A percentile compares a stretch with the other conserved stretches of the same genome.
Evolutionary conservation across 1,140 invertebrate genomes (phyloP).

Genomic region (Pogonomyrmex barbatus): DNA sequence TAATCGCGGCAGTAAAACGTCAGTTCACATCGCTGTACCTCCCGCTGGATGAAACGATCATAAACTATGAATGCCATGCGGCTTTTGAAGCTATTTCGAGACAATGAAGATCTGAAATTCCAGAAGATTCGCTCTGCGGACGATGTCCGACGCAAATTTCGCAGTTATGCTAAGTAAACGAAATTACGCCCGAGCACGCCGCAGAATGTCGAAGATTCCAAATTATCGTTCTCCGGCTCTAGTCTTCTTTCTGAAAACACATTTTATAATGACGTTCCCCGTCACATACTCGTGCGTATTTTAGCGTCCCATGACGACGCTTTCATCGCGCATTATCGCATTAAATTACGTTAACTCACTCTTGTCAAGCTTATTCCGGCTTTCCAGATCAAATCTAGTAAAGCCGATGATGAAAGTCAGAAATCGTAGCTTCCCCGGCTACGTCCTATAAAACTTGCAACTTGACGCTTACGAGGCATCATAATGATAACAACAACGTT

Average conservation of each 20-base stretch:
- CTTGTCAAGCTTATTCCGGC: neutral
- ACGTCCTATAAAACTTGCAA: constrained; percentile 7
- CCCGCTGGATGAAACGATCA: neutral
- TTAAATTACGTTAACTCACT: constrained; percentile 3
- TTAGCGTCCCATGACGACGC: neutral
- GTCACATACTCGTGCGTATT: neutral
- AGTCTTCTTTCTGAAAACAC: neutral
- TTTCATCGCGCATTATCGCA: neutral
- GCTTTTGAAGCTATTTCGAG: constrained; percentile 32
- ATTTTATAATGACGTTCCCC: neutral
- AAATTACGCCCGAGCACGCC: neutral
- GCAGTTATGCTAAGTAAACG: neutral
- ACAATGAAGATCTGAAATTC: constrained; percentile 15
- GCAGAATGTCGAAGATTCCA: neutral
- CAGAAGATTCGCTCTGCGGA: constrained; percentile 3
- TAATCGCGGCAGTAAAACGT: constrained; percentile 27
- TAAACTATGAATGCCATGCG: constrained; percentile 26
- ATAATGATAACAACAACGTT: constrained; percentile 46
- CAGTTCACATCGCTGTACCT: neutral
- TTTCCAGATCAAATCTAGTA: constrained; percentile 6
- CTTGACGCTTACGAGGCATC: constrained; percentile 18
- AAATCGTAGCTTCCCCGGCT: constrained; percentile 18
- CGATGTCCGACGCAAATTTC: constrained; percentile 9
- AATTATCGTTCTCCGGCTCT: neutral
- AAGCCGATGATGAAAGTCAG: constrained; percentile 7